Evolutionary conservation across 2,113 vertebrate species (phyloP), one percentile per base, ranked within the genome.

Genomic region (Nothoprocta perdicaria): DNA sequence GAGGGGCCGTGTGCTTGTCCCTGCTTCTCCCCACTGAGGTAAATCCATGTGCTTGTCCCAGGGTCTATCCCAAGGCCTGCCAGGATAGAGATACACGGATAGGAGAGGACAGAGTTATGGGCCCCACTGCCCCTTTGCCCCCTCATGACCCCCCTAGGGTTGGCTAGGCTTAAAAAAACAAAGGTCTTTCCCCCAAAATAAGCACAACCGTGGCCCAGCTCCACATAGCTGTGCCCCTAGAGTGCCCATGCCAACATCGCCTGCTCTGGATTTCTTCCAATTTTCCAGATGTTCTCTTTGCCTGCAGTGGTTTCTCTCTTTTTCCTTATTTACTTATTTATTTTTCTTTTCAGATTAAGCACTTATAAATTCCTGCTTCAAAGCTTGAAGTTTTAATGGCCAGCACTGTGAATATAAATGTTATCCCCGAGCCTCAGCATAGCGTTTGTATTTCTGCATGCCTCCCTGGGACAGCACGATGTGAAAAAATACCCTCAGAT

Each of bases 121-220:
- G 6, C 0, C 0, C 1, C 7, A 7, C 3, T 68, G 14, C 6
- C 11, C 12, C 19, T 55, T 63, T 29, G 58, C 12, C 3, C 9
- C 21, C 52, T 53, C 18, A 0, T 12, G 52, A 6, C 3, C 12
- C 27, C 19, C 16, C 62, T 43, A 31, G 80, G 17, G 16, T 52
- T 14, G 63, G 10, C 3, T 68, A 12, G 68, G 3, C 4, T 57
- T 8, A 67, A 41, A 3, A 4, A 3, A 4, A 63, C 48, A 3
- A 6, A 4, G 14, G 12, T 17, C 5, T 38, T 52, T 79, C 53
- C 80, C 53, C 79, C 72, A 17, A 60, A 33, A 60, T 33, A 33
- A 60, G n/a, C 31, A 33, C 58, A 33, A 9, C 58, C 9, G 6
- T 26, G 8, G 27, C 53, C 53, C 26, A 5, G 53, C 53, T 29